These are phyloP conservation scores for Charina bottae DNA, from an alignment of 2,113 vertebrate species.

Conservation along the genomic window DNA sequence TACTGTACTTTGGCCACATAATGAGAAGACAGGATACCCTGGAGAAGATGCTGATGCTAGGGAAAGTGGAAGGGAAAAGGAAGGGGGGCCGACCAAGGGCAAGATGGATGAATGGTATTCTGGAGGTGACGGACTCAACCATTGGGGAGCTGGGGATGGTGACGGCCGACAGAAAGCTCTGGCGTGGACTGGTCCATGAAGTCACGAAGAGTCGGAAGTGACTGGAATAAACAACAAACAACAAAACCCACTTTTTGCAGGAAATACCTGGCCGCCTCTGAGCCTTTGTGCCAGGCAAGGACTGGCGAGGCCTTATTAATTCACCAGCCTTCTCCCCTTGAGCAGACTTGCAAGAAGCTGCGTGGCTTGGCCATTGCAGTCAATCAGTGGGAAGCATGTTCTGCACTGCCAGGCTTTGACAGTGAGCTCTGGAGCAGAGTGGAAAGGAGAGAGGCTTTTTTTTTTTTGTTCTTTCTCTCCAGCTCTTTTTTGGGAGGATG, in stretches of 20 bases:
- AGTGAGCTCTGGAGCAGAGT: background rate
- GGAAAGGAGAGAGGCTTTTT: background rate
- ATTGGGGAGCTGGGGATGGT: too few species aligned
- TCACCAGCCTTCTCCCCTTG: background rate
- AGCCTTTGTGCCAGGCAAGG: background rate
- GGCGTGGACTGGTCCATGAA: too few species aligned
- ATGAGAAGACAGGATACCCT: too few species aligned
- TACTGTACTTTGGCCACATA: too few species aligned
- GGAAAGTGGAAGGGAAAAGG: too few species aligned
- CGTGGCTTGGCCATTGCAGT: background rate
- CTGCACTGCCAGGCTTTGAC: background rate
- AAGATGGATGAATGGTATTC: too few species aligned
- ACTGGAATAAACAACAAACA: too few species aligned
- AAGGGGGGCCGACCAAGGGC: too few species aligned
- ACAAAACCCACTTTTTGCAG: background rate
- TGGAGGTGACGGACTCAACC: too few species aligned
- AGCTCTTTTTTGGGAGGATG: background rate
- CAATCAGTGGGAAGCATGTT: background rate
- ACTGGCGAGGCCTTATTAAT: background rate
- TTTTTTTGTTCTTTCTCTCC: background rate
- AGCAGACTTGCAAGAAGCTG: background rate
- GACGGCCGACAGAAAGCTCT: too few species aligned
- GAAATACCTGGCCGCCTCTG: background rate
- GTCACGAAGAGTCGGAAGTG: too few species aligned
- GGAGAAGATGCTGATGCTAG: too few species aligned